phyloP scores from a whole-genome alignment of 2,113 vertebrate species.

The Rhabdornis inornatus region DNA sequence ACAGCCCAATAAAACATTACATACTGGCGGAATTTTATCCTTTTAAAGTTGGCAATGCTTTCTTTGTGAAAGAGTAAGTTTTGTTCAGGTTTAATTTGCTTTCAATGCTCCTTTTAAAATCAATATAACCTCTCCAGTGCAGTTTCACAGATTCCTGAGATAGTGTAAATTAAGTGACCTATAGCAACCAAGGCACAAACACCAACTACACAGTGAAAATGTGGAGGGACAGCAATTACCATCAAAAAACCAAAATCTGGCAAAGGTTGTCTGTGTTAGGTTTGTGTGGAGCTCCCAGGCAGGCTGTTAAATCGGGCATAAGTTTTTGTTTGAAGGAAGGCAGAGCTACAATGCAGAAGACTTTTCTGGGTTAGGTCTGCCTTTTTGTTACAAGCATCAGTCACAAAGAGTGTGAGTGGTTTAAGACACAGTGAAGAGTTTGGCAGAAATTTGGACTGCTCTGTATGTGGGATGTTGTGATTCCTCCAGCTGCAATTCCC shows the following conservation, averaged over 20 bases:
- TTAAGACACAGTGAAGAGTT: conserved; percentile 32
- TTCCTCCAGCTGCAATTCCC: conserved; percentile 18
- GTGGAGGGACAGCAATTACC: not conserved
- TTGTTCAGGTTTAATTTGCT: conserved; percentile 47
- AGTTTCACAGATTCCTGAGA: not conserved
- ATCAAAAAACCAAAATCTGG: not conserved
- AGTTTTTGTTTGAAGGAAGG: not conserved
- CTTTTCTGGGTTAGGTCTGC: not conserved
- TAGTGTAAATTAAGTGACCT: not conserved
- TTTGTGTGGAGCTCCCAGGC: not conserved
- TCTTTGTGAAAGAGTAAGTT: conserved; percentile 45
- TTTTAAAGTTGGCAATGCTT: conserved; percentile 52
- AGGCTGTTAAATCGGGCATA: not conserved
- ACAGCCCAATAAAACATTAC: conserved; percentile 25
- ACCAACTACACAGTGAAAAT: not conserved
- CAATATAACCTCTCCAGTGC: not conserved
- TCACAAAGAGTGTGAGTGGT: conserved; percentile 13
- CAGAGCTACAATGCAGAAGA: not conserved
- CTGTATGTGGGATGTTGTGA: not conserved
- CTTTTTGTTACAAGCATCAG: not conserved
- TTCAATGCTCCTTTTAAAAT: conserved; percentile 11
- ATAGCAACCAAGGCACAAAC: not conserved
- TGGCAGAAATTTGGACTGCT: conserved; percentile 37
- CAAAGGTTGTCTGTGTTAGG: not conserved
- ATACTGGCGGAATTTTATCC: conserved; percentile 24